Evolutionary conservation across 1,140 invertebrate species (phyloP), one percentile per base, ranked within the genome.

Genomic region (Rhagoletis pomonella): DNA sequence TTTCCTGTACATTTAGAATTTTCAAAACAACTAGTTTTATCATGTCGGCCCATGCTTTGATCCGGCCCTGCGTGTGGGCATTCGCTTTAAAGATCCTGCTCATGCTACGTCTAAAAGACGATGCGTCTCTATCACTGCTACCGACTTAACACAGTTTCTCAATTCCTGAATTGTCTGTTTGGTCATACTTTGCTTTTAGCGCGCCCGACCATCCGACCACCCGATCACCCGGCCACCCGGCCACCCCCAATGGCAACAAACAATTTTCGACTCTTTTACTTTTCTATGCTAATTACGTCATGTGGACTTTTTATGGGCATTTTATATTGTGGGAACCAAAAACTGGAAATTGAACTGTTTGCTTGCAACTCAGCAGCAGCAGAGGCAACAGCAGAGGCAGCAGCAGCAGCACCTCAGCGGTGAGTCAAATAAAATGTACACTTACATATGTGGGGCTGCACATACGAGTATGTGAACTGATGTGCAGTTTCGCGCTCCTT

Each of bases 251-350:
- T 47, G 14, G 39, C 42, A 50, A 17, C 69, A 14, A 50, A 17
- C 69, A 14, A 44, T 47, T 60, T 91, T 91, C 91, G 91, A 73
- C 50, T 69, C 88, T 88, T 89, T 86, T 87, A 89, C 89, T 91
- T 90, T 91, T 91, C 91, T 92, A 92, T 92, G 91, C 91, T 92
- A 92, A 92, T 92, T 92, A 92, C 91, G 91, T 92, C 91, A 92
- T 92, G 91, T 91, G 91, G 91, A 92, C 91, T 90, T 90, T 86
- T 86, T 90, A 91, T 90, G 90, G 91, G 91, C 90, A 92, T 92
- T 92, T 92, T 92, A 90, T 90, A 92, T 92, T 92, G 91, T 92
- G 91, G 91, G 91, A 92, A 92, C 91, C 91, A 89, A 92, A 92
- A 92, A 92, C 91, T 92, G 91, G 91, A 73, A 91, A 92, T 91